Evolutionary conservation across 1,140 invertebrate species (phyloP).

Genomic region (Drosophila truncata): DNA sequence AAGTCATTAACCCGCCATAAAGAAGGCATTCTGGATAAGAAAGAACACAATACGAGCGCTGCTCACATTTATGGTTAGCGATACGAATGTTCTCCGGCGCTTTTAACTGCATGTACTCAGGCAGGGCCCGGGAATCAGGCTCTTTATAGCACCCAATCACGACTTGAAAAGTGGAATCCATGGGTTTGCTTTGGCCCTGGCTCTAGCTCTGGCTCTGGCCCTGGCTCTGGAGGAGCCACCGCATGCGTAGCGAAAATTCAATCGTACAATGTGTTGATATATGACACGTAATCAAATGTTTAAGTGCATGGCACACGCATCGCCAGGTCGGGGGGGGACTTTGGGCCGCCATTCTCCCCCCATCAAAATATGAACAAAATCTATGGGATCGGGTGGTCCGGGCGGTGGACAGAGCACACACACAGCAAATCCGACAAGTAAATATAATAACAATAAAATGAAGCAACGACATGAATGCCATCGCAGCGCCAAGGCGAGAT

Average conservation of each 20-base stretch:
- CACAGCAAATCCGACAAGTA: conserved; percentile 78
- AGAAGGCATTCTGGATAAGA: conserved; percentile 40
- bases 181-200: background rate
- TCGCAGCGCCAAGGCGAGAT: conserved; percentile 70
- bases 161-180: conserved; percentile 22
- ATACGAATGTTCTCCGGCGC: conserved; percentile 28
- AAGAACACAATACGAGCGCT: conserved; percentile 45
- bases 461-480: conserved; percentile 71
- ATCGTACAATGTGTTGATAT: conserved; percentile 80
- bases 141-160: conserved; percentile 62
- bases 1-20: conserved; percentile 43
- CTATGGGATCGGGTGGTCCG: conserved; percentile 19
- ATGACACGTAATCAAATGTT: conserved; percentile 82
- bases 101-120: conserved; percentile 47
- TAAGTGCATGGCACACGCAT: conserved; percentile 78
- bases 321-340: conserved; percentile 17
- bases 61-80: conserved; percentile 47
- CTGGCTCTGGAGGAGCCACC: conserved; percentile 1
- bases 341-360: background rate
- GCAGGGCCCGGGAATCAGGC: conserved; percentile 12
- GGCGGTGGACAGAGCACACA: conserved; percentile 25
- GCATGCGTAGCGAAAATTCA: conserved; percentile 64
- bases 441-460: conserved; percentile 84
- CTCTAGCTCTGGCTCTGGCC: no score
- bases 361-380: conserved; percentile 31